Evolutionary conservation across 2,113 vertebrate species (phyloP).

Genomic region (Notarius quadriscutis): DNA sequence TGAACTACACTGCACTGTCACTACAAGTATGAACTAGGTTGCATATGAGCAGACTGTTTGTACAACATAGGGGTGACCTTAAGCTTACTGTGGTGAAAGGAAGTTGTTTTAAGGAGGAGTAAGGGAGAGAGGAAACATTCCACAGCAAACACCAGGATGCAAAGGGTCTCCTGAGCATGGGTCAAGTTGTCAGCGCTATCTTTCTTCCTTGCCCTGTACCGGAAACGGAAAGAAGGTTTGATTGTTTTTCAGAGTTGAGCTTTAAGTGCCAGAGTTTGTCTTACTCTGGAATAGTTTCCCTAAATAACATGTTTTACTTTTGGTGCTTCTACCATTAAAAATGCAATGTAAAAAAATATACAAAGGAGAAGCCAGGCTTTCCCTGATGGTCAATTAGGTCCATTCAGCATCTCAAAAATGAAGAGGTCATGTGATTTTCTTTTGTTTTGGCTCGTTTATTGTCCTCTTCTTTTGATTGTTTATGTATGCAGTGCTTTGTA

Average conservation of each 20-base stretch:
- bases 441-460: constrained; percentile 30
- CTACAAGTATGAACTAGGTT: neutral
- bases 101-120: constrained; percentile 57
- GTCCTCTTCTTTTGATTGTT: constrained; percentile 4
- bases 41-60: constrained; percentile 26
- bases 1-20: neutral
- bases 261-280: constrained; percentile 16
- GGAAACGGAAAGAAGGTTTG: constrained; percentile 36
- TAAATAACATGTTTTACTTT: neutral
- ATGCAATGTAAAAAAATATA: neutral
- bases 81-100: constrained; percentile 54
- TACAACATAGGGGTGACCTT: constrained; percentile 49
- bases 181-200: constrained; percentile 55
- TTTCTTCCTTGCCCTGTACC: constrained; percentile 40
- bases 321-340: constrained; percentile 1
- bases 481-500: constrained; percentile 8
- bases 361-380: constrained; percentile 12
- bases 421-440: neutral
- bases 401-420: neutral
- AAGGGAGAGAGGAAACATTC: constrained; percentile 65
- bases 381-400: constrained; percentile 24
- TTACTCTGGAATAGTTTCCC: neutral
- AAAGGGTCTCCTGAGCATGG: constrained; percentile 31
- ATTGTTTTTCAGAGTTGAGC: constrained; percentile 42
- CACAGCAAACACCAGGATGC: constrained; percentile 60